These are phyloP conservation scores for Acromyrmex echinatior DNA, from an alignment of 1,140 invertebrate species.

Conservation along the genomic window DNA sequence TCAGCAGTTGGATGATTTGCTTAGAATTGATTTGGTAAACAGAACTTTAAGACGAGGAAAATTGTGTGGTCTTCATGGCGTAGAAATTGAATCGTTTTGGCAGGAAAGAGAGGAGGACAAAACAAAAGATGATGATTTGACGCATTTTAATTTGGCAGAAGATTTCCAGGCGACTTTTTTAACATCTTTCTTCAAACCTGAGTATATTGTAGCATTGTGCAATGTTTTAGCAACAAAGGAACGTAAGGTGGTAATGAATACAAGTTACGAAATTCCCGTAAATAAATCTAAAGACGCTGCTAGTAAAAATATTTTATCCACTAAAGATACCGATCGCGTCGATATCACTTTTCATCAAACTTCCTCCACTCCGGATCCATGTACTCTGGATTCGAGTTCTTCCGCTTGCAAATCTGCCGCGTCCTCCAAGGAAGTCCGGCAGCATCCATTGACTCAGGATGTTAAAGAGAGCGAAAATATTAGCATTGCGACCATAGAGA, in stretches of 20 bases:
- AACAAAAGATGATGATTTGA: slow-evolving; percentile 69
- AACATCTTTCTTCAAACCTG: slow-evolving; percentile 88
- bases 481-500: slow-evolving; percentile 36
- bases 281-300: slow-evolving; percentile 61
- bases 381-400: slow-evolving; percentile 19
- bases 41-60: slow-evolving; percentile 87
- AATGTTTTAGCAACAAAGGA: slow-evolving; percentile 90
- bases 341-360: slow-evolving; percentile 11
- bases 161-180: slow-evolving; percentile 84
- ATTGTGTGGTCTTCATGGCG: slow-evolving; percentile 84
- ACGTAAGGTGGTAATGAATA: slow-evolving; percentile 90
- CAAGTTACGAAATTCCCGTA: slow-evolving; percentile 81
- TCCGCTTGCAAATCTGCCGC: slow-evolving; percentile 15
- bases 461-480: slow-evolving; percentile 29
- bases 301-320: slow-evolving; percentile 27
- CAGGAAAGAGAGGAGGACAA: slow-evolving; percentile 62
- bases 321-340: slow-evolving; percentile 9
- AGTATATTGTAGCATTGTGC: slow-evolving; percentile 92
- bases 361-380: slow-evolving; percentile 6
- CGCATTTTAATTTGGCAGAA: slow-evolving; percentile 69
- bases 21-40: slow-evolving; percentile 87
- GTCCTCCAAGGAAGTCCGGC: slow-evolving; percentile 21
- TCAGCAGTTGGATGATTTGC: slow-evolving; percentile 87
- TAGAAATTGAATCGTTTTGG: slow-evolving; percentile 87
- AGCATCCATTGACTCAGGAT: slow-evolving; percentile 32